phyloP scores from a whole-genome alignment of 2,888 invertebrate species.

The Dryobotodes eremita region DNA sequence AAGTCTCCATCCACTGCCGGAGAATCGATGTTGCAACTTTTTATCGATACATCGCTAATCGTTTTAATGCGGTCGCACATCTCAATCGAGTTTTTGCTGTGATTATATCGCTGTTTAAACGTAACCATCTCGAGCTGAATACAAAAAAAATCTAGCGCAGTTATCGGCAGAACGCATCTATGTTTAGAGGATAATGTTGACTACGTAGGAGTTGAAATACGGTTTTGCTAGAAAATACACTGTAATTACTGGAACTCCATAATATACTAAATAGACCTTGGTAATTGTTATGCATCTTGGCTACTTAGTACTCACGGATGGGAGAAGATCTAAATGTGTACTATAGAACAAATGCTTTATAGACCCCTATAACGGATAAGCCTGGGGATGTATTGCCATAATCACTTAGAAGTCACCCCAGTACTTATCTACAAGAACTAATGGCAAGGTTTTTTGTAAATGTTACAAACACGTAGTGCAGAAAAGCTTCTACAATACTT shows the following conservation, averaged over 20 bases:
- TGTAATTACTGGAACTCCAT: conserved; percentile 47
- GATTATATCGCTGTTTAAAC: conserved; percentile 71
- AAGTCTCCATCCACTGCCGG: conserved; percentile 41
- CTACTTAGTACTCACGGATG: conserved; percentile 14
- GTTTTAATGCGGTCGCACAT: conserved; percentile 70
- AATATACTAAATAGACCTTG: conserved; percentile 30
- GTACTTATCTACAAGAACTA: conserved; percentile 22
- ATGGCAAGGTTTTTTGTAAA: not conserved
- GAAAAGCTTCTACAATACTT: not conserved
- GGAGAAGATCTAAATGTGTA: conserved; percentile 10
- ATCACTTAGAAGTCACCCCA: conserved; percentile 32
- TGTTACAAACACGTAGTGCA: not conserved
- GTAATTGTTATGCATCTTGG: conserved; percentile 38
- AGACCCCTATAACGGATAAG: not conserved
- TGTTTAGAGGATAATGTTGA: conserved; percentile 54
- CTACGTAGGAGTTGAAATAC: conserved; percentile 59
- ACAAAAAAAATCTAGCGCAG: conserved; percentile 47
- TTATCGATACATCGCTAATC: conserved; percentile 69
- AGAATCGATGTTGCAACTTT: conserved; percentile 69
- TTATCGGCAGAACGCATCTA: conserved; percentile 65
- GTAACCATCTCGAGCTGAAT: conserved; percentile 33
- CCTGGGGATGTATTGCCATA: conserved; percentile 19
- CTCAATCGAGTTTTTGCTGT: conserved; percentile 74
- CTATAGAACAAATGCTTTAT: conserved; percentile 3
- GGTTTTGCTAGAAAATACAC: conserved; percentile 33